Base-by-base conservation (phyloP, 2,113 vertebrate species). In the Lepus americanus region DNA sequence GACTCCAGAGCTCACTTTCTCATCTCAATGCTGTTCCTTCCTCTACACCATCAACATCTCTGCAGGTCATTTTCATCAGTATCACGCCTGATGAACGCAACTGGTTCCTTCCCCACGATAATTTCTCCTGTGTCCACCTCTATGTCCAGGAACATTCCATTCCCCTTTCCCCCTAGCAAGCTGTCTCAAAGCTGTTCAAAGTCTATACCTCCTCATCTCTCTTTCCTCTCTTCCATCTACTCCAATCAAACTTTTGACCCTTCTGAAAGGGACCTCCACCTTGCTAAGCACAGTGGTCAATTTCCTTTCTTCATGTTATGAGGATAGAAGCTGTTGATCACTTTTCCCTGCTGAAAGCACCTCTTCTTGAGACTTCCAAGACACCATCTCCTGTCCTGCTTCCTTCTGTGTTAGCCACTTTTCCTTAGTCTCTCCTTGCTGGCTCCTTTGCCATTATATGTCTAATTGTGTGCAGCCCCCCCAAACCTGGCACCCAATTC, bases 31-130 rank as follows among this genome's bases (percentile, higher is more conserved):
- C 14, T 92, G 63, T 44, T 53, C 20, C 36, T 22, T n/a, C n/a
- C 67, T 14, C 49, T 31, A 17, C 23, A 17, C 27, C 16, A 20
- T 6, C 29, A 1, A 2, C 31, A 20, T 36, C 39, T 76, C 80
- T 39, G 55, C 72, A 29, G 80, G 3, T 16, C 10, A 31, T 78
- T 85, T 76, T 36, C 27, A 13, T 59, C 9, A 25, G 9, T 22
- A 27, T n/a, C 72, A 31, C 25, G 53, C 11, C 7, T 1, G 20
- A 77, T 85, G 61, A 6, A 29, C 51, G 20, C 3, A 33, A 25
- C 20, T 7, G 44, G 12, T 16, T 0, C 61, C 2, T 17, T 17
- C 19, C n/a, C 44, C 33, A 7, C 4, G 6, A 8, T 0, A 19
- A 11, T 76, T 17, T 66, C n/a, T 33, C n/a, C 76, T 67, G 61